A percentile compares a stretch with the other conserved stretches of the same genome.
Evolutionary conservation across 2,113 vertebrate species (phyloP).

Genomic region (Butorides virescens): DNA sequence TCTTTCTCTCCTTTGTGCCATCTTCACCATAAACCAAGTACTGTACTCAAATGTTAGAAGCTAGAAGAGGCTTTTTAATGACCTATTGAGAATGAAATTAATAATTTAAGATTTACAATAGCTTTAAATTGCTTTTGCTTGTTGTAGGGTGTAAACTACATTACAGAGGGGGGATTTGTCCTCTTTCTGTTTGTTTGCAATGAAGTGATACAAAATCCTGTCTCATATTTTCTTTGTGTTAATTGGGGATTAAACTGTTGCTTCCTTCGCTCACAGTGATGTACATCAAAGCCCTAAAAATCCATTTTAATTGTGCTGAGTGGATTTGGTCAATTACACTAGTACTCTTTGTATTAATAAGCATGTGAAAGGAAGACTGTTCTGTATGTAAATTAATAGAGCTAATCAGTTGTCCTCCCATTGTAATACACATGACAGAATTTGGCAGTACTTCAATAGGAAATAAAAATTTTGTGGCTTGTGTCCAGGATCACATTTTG

Average conservation of each 20-base stretch:
- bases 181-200: slow-evolving; percentile 15
- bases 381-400: slow-evolving; percentile 47
- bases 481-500: not conserved
- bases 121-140: slow-evolving; percentile 36
- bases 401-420: slow-evolving; percentile 6
- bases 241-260: slow-evolving; percentile 62
- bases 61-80: slow-evolving; percentile 4
- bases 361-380: slow-evolving; percentile 27
- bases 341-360: slow-evolving; percentile 53
- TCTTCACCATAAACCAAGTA: not conserved
- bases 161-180: slow-evolving; percentile 22
- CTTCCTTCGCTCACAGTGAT: slow-evolving; percentile 32
- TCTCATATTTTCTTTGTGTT: slow-evolving; percentile 37
- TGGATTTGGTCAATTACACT: slow-evolving; percentile 59
- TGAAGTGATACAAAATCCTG: slow-evolving; percentile 54
- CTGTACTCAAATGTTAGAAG: not conserved
- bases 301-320: slow-evolving; percentile 51
- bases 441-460: not conserved
- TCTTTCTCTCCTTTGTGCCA: not conserved
- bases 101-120: slow-evolving; percentile 57
- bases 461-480: not conserved
- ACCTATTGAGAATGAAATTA: slow-evolving; percentile 25
- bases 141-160: not conserved
- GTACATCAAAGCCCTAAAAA: slow-evolving; percentile 55
- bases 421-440: not conserved